Base-by-base conservation (phyloP, 2,888 invertebrate species). In the Mesochorus sp. region DNA sequence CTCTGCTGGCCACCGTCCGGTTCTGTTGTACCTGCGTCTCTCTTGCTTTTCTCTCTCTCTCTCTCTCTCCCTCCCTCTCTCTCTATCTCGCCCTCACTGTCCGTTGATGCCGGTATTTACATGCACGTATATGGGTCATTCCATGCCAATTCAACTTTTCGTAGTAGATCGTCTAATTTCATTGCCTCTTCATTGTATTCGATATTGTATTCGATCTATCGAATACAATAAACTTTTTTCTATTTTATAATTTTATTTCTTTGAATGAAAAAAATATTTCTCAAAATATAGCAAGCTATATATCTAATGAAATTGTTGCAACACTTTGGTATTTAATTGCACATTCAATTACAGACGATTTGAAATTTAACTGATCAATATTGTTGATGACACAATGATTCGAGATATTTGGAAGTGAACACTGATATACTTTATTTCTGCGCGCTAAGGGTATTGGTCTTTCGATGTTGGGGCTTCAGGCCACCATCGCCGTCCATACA, bases 1-100 rank as follows among this genome's bases (percentile, higher is more conserved):
- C 89, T 89, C 88, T 85, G 80, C 79, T 37, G 37, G 61, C 79
- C 73, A 77, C 79, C 78, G 71, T 77, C 74, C 73, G 76, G 74
- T 57, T 73, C 72, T 77, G 68, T 75, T 71, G 67, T 64, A 73
- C 53, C 67, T 67, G 21, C 67, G 55, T 62, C 62, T n/a, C n/a
- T n/a, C n/a, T n/a, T n/a, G n/a, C 12, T 42, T 47, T 34, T 24
- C 59, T 34, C 57, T 17, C 37, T 14, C 59, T 67, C 61, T 21
- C 49, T 31, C 57, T 64, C 31, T 53, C 19, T 68, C 24, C 39
- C 37, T 6, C 17, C 57, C 64, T 70, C 61, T 26, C 68, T 53
- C 47, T 24, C 49, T 31, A 47, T 64, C 31, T 53, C 19, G 62
- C 24, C 39, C 37, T 6, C 17, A 57, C 64, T 70, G 57, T 26